A percentile compares a stretch with the other conserved stretches of the same genome.
Conservation (phyloP, 2,797 vertebrate species). For the Cossypha dichroa region DNA sequence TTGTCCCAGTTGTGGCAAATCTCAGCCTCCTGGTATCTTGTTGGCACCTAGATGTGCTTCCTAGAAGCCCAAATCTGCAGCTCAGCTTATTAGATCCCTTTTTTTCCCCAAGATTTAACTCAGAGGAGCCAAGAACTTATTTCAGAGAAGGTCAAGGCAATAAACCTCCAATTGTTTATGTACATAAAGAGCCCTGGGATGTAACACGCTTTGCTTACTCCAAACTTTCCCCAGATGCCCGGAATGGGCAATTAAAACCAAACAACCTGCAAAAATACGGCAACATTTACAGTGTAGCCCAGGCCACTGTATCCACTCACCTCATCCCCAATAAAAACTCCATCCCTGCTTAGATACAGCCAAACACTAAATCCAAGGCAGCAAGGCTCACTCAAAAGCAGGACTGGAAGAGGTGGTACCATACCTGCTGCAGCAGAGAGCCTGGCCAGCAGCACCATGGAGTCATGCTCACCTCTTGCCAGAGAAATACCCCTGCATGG, state of each 20-base stretch:
- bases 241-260: not conserved
- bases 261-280: not conserved
- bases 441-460: not conserved
- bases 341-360: not conserved
- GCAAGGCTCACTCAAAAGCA: not conserved
- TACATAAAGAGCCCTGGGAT: not conserved
- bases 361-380: not conserved
- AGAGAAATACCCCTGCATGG: rapidly evolving
- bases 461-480: rapidly evolving
- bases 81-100: not conserved
- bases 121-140: not conserved
- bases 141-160: not conserved
- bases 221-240: not conserved
- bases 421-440: not conserved
- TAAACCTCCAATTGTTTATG: not conserved
- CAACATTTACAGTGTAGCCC: not conserved
- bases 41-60: rapidly evolving
- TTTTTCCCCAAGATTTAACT: not conserved
- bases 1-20: not conserved
- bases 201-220: not conserved
- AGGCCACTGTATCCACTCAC: rapidly evolving
- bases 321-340: not conserved
- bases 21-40: not conserved
- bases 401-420: not conserved
- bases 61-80: not conserved